A percentile compares a stretch with the other conserved stretches of the same genome.
These are phyloP conservation scores for Apteryx mantelli DNA, from an alignment of 2,113 vertebrate genomes.

Conservation along the genomic window DNA sequence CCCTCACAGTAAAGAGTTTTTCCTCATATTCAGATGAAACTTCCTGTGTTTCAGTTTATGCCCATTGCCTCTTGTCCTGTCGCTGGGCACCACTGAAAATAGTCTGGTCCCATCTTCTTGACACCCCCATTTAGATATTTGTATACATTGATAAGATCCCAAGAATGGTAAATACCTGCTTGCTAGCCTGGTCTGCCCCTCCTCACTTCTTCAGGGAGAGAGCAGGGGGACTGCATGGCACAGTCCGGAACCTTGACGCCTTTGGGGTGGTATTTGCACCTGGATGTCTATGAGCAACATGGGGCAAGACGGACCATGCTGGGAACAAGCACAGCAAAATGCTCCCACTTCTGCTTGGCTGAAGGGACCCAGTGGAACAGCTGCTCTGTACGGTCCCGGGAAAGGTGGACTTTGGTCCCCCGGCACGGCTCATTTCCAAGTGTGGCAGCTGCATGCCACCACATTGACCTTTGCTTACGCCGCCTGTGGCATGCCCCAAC, in stretches of 20 bases:
- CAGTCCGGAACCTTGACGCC: neutral
- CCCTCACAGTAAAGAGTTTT: too few species aligned
- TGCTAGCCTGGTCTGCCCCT: neutral
- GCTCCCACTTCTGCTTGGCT: neutral
- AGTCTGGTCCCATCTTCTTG: too few species aligned
- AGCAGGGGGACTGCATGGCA: neutral
- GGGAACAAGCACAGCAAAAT: rapidly evolving
- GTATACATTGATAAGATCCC: too few species aligned
- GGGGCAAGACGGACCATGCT: neutral
- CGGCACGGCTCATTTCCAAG: neutral
- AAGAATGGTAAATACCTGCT: neutral
- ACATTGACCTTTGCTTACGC: rapidly evolving
- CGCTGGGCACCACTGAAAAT: too few species aligned
- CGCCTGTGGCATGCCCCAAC: neutral
- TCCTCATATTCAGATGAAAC: too few species aligned
- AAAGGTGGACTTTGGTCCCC: neutral
- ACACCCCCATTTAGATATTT: too few species aligned
- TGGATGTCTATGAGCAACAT: rapidly evolving
- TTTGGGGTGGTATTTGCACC: neutral
- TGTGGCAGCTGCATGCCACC: rapidly evolving
- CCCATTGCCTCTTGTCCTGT: too few species aligned
- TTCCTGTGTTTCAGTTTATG: too few species aligned
- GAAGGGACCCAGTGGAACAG: rapidly evolving
- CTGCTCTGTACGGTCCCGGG: neutral
- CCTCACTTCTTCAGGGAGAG: neutral